Conservation (phyloP, 2,113 vertebrate genomes). For the Trichomycterus rosablanca region DNA sequence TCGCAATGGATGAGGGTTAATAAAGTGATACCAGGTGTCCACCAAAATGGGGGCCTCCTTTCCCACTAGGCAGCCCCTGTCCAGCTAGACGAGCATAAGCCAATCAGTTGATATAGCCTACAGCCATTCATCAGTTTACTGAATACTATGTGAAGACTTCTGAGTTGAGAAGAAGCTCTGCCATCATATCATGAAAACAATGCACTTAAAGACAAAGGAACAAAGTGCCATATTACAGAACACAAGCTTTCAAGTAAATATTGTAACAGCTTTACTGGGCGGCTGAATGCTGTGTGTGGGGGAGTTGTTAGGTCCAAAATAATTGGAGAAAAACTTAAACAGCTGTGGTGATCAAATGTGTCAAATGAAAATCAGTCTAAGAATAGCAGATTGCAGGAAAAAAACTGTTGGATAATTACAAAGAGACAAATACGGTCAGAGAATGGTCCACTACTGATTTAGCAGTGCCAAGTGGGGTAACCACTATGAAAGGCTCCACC, state of each 20-base stretch:
- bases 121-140: slow-evolving; percentile 40
- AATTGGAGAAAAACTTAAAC: slow-evolving; percentile 28
- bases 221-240: too few species aligned
- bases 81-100: slow-evolving; percentile 42
- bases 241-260: too few species aligned
- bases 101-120: slow-evolving; percentile 28
- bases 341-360: slow-evolving; percentile 57
- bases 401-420: too few species aligned
- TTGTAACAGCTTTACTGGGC: slow-evolving; percentile 2
- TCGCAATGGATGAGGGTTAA: slow-evolving; percentile 70
- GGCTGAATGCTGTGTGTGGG: slow-evolving; percentile 57
- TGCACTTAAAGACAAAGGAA: too few species aligned
- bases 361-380: slow-evolving; percentile 57
- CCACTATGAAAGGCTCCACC: slow-evolving; percentile 34
- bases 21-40: slow-evolving; percentile 81
- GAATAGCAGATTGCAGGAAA: slow-evolving; percentile 58
- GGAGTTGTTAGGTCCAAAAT: slow-evolving; percentile 20
- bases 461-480: slow-evolving; percentile 41
- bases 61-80: slow-evolving; percentile 56
- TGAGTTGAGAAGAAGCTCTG: not conserved
- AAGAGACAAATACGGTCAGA: slow-evolving; percentile 54
- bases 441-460: slow-evolving; percentile 32
- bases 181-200: slow-evolving; percentile 15
- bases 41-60: slow-evolving; percentile 56
- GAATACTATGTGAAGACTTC: not conserved